phyloP scores from a whole-genome alignment of 2,888 invertebrate species.

The Noctua comes region DNA sequence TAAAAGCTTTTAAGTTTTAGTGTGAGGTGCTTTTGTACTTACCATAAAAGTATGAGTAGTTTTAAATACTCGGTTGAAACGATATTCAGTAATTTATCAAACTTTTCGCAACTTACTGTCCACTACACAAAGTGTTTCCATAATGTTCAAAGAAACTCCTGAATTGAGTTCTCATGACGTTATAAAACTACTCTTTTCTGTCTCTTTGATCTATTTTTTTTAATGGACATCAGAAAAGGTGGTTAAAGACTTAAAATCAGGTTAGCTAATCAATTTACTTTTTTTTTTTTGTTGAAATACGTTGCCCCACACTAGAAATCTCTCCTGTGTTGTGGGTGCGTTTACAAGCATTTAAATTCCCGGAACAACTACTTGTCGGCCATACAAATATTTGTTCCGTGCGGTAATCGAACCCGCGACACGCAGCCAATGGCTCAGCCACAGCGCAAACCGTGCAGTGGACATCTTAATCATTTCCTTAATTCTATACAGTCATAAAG shows the following conservation, averaged over 20 bases:
- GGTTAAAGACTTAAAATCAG: background rate
- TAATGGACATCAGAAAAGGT: background rate
- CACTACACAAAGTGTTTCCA: background rate
- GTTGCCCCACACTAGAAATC: no score
- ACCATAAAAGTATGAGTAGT: constrained; percentile 29
- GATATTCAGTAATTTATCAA: background rate
- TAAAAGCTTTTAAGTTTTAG: constrained; percentile 64
- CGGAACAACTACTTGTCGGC: no score
- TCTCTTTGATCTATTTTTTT: background rate
- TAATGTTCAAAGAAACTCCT: background rate
- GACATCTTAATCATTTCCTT: background rate
- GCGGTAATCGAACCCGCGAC: no score
- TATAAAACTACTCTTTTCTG: background rate
- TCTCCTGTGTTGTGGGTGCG: no score
- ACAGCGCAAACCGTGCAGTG: no score
- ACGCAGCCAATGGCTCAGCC: no score
- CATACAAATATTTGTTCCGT: no score
- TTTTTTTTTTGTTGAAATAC: no score
- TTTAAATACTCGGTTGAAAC: constrained; percentile 10
- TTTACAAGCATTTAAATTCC: no score
- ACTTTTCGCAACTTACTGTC: background rate
- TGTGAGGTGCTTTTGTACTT: constrained; percentile 31
- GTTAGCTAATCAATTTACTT: background rate
- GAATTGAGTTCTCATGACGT: background rate
- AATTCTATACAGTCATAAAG: background rate